phyloP scores from a whole-genome alignment of 2,888 invertebrate genomes.

The Microctonus brassicae region DNA sequence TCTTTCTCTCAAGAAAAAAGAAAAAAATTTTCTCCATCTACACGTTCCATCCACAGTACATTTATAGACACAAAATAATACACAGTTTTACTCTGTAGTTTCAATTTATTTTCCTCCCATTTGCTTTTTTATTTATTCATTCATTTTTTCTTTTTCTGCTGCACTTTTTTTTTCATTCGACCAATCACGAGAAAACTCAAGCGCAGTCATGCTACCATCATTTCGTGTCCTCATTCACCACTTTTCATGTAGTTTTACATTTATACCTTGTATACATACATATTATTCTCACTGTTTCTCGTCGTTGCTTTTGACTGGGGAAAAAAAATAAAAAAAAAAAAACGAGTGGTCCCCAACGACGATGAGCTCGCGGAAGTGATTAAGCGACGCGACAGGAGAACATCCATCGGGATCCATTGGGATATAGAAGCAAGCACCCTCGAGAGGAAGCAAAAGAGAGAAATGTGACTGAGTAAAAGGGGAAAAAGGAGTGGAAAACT shows the following conservation, averaged over 20 bases:
- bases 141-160: neutral
- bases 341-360: slow-evolving; percentile 45
- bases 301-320: slow-evolving; percentile 16
- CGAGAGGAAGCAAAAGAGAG: slow-evolving; percentile 21
- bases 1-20: neutral
- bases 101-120: too few relatives aligned
- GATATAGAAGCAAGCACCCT: slow-evolving; percentile 36
- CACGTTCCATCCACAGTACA: too few relatives aligned
- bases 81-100: too few relatives aligned
- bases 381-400: slow-evolving; percentile 43
- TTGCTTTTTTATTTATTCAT: neutral
- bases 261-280: slow-evolving; percentile 1
- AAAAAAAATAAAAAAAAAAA: too few relatives aligned
- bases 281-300: neutral
- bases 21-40: neutral
- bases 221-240: neutral
- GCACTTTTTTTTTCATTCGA: neutral
- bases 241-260: neutral
- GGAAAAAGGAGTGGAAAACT: slow-evolving; percentile 33
- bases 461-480: slow-evolving; percentile 19
- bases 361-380: slow-evolving; percentile 46
- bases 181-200: neutral
- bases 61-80: too few relatives aligned
- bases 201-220: neutral
- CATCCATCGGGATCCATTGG: slow-evolving; percentile 44